These are phyloP conservation scores for Chaenodraco wilsoni DNA, from an alignment of 2,797 vertebrate species.

Conservation along the genomic window DNA sequence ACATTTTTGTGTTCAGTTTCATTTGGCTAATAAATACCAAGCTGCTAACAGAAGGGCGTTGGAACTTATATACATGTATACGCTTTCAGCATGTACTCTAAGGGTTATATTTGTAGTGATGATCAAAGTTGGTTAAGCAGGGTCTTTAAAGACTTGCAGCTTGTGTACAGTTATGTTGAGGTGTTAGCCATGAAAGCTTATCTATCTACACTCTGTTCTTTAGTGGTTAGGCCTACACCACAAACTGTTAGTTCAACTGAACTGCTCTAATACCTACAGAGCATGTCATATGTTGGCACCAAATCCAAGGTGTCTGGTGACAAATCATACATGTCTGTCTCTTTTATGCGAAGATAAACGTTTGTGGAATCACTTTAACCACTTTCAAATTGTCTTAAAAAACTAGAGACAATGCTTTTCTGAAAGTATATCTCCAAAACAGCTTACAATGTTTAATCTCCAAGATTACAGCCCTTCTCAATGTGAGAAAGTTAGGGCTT, in stretches of 20 bases:
- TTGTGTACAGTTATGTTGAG: background rate
- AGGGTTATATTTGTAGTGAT: background rate
- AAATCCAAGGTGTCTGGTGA: background rate
- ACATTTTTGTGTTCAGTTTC: conserved; percentile 1
- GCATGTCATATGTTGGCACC: background rate
- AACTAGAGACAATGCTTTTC: background rate
- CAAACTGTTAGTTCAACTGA: background rate
- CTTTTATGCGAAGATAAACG: conserved; percentile 1
- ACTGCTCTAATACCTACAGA: conserved; percentile 3
- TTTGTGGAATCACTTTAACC: background rate
- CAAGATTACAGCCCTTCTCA: background rate
- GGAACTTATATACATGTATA: background rate
- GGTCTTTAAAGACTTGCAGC: conserved; percentile 4
- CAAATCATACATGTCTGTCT: background rate
- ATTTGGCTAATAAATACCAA: background rate
- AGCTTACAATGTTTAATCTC: background rate
- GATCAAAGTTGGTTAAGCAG: background rate
- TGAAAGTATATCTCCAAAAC: background rate
- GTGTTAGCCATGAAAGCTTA: conserved; percentile 20
- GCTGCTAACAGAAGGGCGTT: background rate
- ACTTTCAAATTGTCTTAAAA: background rate
- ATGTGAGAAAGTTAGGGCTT: background rate
- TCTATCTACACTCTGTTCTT: conserved; percentile 32
- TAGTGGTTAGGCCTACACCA: conserved; percentile 31
- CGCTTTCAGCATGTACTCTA: background rate